Base-by-base conservation (phyloP, 2,888 invertebrate species). In the Sipha maydis region DNA sequence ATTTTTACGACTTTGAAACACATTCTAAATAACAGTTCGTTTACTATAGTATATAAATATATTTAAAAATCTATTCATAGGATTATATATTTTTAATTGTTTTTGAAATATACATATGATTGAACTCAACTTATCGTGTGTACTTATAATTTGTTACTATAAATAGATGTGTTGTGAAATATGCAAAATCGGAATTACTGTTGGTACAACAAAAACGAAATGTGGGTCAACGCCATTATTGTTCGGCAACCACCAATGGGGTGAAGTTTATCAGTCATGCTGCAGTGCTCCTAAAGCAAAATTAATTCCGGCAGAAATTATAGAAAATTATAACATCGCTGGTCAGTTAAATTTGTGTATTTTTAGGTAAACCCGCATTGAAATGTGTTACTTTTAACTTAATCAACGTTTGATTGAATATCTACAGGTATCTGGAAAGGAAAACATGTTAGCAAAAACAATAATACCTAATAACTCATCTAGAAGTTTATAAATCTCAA, bases 261-360 rank as follows among this genome's bases (percentile, higher is more conserved):
- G 95, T 90, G 93, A 93, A 82, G 94, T 95, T 0, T 95, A 94
- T 90, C 92, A 92, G 77, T 92, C 93, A 89, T 96, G 95, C 90
- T 95, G 95, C 90, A 91, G 93, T 88, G 93, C 21, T 31, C 61
- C 48, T 31, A 82, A 82, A 75, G 21, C n/a, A 31, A 75, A 82
- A 75, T 41, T 28, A 17, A 48, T 69, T 69, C 25, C 78, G 5
- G 28, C 76, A 1, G 41, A 38, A 76, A 61, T 38, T 7, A 38
- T 14, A 38, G 56, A 61, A 21, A 61, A 38, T 4, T 28, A 41
- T 69, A 11, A 31, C 14, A 3, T 25, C 38, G n/a, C 54, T 21
- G 84, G 75, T 76, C 3, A 76, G 84, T 76, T 21, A 28, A 38
- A 75, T 83, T 73, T 75, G 28, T 73, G 38, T 61, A 75, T 75